These are phyloP conservation scores for Tetramorium simillimum DNA, from an alignment of 1,140 invertebrate genomes.

Conservation along the genomic window DNA sequence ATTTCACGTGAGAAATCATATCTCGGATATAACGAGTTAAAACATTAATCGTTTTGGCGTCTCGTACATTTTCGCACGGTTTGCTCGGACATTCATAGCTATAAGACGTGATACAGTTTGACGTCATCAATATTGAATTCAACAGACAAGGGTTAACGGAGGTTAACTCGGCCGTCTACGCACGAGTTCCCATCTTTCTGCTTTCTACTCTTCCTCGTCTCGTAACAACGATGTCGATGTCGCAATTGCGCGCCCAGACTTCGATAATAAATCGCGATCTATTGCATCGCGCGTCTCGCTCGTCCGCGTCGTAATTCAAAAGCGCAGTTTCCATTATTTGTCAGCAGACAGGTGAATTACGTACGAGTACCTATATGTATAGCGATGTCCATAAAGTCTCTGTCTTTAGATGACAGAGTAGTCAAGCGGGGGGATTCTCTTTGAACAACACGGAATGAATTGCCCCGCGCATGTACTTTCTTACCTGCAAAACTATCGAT, in stretches of 20 bases:
- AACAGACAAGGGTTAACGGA: slow-evolving; percentile 77
- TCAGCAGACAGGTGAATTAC: slow-evolving; percentile 44
- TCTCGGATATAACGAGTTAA: not conserved
- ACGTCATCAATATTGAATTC: slow-evolving; percentile 81
- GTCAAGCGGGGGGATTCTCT: slow-evolving; percentile 5
- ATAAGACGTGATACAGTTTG: slow-evolving; percentile 75
- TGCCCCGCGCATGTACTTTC: slow-evolving; percentile 3
- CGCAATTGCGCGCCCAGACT: slow-evolving; percentile 28
- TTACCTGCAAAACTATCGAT: slow-evolving; percentile 22
- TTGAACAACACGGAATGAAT: slow-evolving; percentile 24
- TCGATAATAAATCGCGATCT: slow-evolving; percentile 62
- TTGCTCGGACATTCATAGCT: slow-evolving; percentile 63
- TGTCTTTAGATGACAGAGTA: not conserved
- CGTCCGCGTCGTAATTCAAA: slow-evolving; percentile 52
- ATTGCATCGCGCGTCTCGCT: slow-evolving; percentile 59
- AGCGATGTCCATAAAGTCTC: slow-evolving; percentile 29
- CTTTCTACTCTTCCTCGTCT: slow-evolving; percentile 56
- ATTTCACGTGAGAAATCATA: not conserved
- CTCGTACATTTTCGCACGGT: slow-evolving; percentile 43
- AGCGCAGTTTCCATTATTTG: slow-evolving; percentile 57
- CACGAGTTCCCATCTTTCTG: slow-evolving; percentile 68
- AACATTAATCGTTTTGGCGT: not conserved
- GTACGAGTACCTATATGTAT: not conserved
- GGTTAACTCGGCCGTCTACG: slow-evolving; percentile 80
- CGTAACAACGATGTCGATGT: slow-evolving; percentile 59